These are phyloP conservation scores for Aythya baeri DNA, from an alignment of 2,113 vertebrate species.

Conservation along the genomic window DNA sequence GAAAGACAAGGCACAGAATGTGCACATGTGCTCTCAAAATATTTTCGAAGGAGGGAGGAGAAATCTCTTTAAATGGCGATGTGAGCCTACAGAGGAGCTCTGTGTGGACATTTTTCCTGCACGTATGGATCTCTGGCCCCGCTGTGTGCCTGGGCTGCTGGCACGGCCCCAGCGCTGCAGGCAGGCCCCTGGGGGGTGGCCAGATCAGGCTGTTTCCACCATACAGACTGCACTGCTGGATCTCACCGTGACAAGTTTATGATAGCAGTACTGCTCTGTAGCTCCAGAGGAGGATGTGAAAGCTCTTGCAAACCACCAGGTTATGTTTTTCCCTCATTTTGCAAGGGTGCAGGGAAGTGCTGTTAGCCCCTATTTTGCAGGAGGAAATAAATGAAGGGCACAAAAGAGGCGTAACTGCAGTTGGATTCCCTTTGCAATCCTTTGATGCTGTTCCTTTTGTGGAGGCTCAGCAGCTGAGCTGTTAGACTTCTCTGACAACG, in stretches of 20 bases:
- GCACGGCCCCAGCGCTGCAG: constrained; percentile 46
- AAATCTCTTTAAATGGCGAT: constrained; percentile 51
- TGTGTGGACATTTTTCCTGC: background rate
- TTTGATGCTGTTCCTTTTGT: background rate
- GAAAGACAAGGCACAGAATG: background rate
- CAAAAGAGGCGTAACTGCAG: background rate
- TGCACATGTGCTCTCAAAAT: background rate
- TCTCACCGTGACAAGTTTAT: background rate
- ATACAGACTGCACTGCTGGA: background rate
- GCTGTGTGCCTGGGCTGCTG: constrained; percentile 38
- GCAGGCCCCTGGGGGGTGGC: constrained; percentile 19
- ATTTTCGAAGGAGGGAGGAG: background rate
- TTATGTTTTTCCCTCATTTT: background rate
- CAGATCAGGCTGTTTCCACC: background rate
- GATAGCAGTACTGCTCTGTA: background rate
- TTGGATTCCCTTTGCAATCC: background rate
- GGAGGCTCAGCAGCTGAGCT: background rate
- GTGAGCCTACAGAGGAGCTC: background rate
- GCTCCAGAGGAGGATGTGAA: background rate
- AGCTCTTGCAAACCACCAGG: background rate
- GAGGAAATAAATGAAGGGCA: background rate
- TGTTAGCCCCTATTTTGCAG: background rate
- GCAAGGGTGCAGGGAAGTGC: background rate
- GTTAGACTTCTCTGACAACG: background rate
- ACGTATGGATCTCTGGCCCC: background rate